Conservation (phyloP, 1,140 invertebrate species). For the Caerostris extrusa region DNA sequence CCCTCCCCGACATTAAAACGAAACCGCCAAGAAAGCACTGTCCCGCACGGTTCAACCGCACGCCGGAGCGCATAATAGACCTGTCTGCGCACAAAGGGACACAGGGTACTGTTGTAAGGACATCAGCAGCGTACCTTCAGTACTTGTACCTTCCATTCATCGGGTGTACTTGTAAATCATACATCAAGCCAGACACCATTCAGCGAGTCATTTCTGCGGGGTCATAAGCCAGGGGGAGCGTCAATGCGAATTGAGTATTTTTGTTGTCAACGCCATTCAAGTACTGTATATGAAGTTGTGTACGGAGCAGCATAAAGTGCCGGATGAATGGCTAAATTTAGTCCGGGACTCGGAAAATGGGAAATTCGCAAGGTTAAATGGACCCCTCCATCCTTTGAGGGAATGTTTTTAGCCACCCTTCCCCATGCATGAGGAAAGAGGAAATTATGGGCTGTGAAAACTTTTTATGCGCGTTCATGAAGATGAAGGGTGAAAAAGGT, state of each 20-base stretch:
- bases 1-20: background rate
- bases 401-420: conserved; percentile 14
- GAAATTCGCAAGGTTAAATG: conserved; percentile 35
- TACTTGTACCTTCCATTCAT: conserved; percentile 66
- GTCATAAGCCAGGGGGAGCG: conserved; percentile 27
- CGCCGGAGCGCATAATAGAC: conserved; percentile 48
- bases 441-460: background rate
- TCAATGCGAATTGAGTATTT: background rate
- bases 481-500: background rate
- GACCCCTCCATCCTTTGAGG: conserved; percentile 7
- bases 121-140: conserved; percentile 41
- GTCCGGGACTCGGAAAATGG: conserved; percentile 23
- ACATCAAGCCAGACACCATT: conserved; percentile 42
- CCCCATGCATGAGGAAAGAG: background rate
- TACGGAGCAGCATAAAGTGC: conserved; percentile 30
- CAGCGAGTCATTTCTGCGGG: background rate
- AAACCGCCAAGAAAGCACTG: background rate
- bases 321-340: conserved; percentile 57
- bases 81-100: conserved; percentile 26
- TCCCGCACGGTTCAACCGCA: conserved; percentile 23
- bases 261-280: conserved; percentile 25
- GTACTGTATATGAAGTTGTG: conserved; percentile 52
- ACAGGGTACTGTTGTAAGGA: background rate
- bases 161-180: conserved; percentile 64
- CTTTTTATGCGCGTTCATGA: background rate